phyloP scores from a whole-genome alignment of 2,797 vertebrate genomes.

The Ambastaia sidthimunki region DNA sequence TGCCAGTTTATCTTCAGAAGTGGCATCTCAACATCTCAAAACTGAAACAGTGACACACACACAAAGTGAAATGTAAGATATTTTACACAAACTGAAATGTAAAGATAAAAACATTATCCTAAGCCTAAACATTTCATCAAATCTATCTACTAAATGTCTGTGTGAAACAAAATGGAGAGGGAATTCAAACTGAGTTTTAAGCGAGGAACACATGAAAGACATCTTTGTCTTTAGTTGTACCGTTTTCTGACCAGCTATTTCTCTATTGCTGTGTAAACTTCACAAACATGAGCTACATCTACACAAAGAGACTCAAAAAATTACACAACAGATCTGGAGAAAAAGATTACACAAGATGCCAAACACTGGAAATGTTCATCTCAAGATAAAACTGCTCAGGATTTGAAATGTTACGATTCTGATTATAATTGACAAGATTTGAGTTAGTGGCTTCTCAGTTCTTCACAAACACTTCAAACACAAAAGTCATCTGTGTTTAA shows the following conservation, averaged over 20 bases:
- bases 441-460: conserved; percentile 58
- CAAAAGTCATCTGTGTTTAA: background rate
- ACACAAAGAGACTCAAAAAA: conserved; percentile 74
- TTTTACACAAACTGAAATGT: conserved; percentile 56
- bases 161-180: conserved; percentile 33
- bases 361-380: conserved; percentile 49
- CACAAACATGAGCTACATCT: conserved; percentile 74
- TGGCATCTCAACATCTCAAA: conserved; percentile 52
- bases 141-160: conserved; percentile 37
- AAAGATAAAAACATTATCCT: conserved; percentile 49
- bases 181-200: conserved; percentile 40
- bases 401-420: conserved; percentile 45
- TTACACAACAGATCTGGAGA: conserved; percentile 66
- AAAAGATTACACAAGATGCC: conserved; percentile 59
- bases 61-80: conserved; percentile 69
- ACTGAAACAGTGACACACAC: conserved; percentile 63
- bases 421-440: conserved; percentile 50
- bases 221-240: conserved; percentile 62
- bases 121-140: conserved; percentile 38
- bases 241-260: conserved; percentile 69
- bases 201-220: conserved; percentile 48
- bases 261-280: conserved; percentile 75
- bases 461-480: conserved; percentile 52
- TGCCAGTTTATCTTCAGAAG: conserved; percentile 27
- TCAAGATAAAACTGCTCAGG: conserved; percentile 46